Percentiles rank a stretch among this genome's conserved stretches.
Evolutionary conservation across 2,888 invertebrate genomes (phyloP).

Genomic region (Lingula anatina): DNA sequence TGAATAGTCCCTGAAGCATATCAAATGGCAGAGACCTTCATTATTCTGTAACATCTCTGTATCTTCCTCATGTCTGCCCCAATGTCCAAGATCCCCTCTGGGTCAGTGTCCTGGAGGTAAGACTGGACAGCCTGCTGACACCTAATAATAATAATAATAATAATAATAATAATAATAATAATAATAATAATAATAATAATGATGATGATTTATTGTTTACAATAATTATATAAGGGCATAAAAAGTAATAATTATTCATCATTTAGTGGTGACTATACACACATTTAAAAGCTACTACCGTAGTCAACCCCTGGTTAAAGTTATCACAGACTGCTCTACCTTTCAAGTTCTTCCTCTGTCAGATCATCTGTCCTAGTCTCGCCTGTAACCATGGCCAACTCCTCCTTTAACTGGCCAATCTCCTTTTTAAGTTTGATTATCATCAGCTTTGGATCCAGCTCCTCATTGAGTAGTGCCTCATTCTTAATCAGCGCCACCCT

Average conservation of each 20-base stretch:
- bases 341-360: constrained; percentile 39
- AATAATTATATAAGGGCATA: no score
- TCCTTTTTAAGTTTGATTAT: constrained; percentile 46
- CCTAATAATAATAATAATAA: constrained; percentile 18
- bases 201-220: no score
- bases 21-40: constrained; percentile 29
- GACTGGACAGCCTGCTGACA: constrained; percentile 38
- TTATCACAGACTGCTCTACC: no score
- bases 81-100: constrained; percentile 35
- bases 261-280: background rate
- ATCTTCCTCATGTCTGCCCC: constrained; percentile 50
- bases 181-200: background rate
- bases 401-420: constrained; percentile 43
- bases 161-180: background rate
- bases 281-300: no score
- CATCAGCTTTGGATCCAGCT: constrained; percentile 50
- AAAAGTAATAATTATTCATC: background rate
- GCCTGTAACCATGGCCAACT: constrained; percentile 47
- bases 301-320: no score
- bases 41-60: constrained; percentile 40
- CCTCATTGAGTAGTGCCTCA: constrained; percentile 51
- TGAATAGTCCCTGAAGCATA: background rate
- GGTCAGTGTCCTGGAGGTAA: constrained; percentile 41
- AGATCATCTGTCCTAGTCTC: constrained; percentile 44
- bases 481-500: constrained; percentile 53